Base-by-base conservation (phyloP, 1,140 invertebrate genomes). In the Sesamia nonagrioides region DNA sequence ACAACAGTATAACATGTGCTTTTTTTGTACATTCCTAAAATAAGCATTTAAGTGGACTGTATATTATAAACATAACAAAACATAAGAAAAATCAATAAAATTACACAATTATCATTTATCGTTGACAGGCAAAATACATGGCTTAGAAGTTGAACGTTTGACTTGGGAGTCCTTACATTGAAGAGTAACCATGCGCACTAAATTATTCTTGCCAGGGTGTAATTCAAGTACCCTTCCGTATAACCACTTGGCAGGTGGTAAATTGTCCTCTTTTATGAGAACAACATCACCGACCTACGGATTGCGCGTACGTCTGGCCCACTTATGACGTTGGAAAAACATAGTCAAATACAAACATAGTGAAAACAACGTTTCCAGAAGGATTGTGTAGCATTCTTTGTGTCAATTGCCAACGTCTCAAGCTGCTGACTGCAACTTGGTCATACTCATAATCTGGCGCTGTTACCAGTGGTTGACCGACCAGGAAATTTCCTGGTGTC, bases 331-430 rank as follows among this genome's bases (percentile, higher is more conserved):
- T 37, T 61, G 60, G 13, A 33, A 21, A 8, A 61, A 40, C 27
- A 21, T 61, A 3, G 33, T 37, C 8, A 61, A n/a, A n/a, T 61
- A 61, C 27, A n/a, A n/a, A n/a, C n/a, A n/a, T 61, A 33, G 2
- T 37, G 33, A 33, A 7, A 21, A 33, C 60, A 61, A n/a, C 60
- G 60, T 61, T 21, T 21, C 60, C 60, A 61, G 15, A 61, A 61
- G 37, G 27, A 21, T 6, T 21, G 2, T n/a, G n/a, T 2, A 61
- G 11, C 33, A 61, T 33, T 40, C n/a, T 61, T 37, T 61, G 60
- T 37, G 60, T 61, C 8, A 9, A 40, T 21, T 61, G 60, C 60
- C 60, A 61, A 7, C 60, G 33, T 40, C 37, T 40, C 37, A 40
- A 9, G 60, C 7, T 61, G 37, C 11, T 11, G 33, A n/a, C 27